A percentile compares a stretch with the other conserved stretches of the same genome.
Conservation (phyloP, 2,113 vertebrate genomes). For the Xenus cinereus region DNA sequence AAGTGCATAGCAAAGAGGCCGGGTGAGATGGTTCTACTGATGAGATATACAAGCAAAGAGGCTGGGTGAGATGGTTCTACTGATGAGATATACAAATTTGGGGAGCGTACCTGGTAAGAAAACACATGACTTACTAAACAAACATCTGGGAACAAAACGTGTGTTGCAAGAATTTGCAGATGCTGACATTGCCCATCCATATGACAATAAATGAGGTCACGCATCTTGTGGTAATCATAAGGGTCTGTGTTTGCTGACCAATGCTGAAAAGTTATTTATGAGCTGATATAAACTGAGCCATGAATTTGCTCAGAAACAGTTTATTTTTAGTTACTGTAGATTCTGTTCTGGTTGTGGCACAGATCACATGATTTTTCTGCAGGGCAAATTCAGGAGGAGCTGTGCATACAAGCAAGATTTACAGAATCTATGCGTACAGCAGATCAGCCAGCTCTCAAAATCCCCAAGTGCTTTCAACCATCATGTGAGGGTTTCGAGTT, state of each 20-base stretch:
- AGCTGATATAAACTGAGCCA: neutral
- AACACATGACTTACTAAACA: neutral
- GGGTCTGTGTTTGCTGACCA: neutral
- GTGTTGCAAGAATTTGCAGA: neutral
- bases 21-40: neutral
- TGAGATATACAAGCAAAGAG: neutral
- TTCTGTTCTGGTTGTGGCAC: neutral
- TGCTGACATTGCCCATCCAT: neutral
- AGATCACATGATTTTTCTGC: neutral
- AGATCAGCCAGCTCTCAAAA: neutral
- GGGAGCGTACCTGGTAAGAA: neutral
- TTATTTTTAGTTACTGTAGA: slow-evolving; percentile 1
- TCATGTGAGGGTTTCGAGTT: neutral
- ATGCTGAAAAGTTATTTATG: neutral
- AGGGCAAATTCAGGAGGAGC: neutral
- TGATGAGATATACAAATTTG: neutral
- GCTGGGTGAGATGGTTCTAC: neutral
- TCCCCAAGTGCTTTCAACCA: neutral
- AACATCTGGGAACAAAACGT: neutral
- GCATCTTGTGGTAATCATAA: neutral
- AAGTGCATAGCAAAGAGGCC: neutral
- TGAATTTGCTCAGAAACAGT: neutral
- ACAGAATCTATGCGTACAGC: neutral
- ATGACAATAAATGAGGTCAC: neutral
- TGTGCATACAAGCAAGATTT: neutral